Evolutionary conservation across 2,797 vertebrate species (phyloP).

Genomic region (Adrianichthys oophorus): DNA sequence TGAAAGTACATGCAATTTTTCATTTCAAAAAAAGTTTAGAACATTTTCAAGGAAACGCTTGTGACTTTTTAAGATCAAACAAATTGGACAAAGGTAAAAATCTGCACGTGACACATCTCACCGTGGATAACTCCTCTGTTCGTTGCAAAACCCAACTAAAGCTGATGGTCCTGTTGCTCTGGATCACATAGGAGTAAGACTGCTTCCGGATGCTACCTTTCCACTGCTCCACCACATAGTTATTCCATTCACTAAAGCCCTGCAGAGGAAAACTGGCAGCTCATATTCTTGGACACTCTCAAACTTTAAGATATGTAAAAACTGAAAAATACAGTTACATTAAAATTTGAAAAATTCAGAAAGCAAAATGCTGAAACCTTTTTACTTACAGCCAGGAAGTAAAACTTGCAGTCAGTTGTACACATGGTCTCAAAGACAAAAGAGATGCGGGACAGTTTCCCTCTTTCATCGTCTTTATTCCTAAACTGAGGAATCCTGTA

Average conservation of each 20-base stretch:
- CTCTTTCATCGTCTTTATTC: constrained; percentile 74
- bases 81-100: too few relatives aligned
- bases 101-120: constrained; percentile 32
- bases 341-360: background rate
- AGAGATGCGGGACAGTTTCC: constrained; percentile 85
- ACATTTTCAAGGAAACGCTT: too few relatives aligned
- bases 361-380: background rate
- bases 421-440: constrained; percentile 93
- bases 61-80: too few relatives aligned
- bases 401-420: constrained; percentile 84
- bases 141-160: constrained; percentile 96
- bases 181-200: constrained; percentile 89
- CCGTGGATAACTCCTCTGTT: constrained; percentile 56
- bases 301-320: background rate
- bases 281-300: background rate
- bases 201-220: constrained; percentile 84
- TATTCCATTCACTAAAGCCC: constrained; percentile 85
- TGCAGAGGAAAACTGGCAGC: constrained; percentile 43
- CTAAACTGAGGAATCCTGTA: constrained; percentile 79
- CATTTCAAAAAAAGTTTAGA: too few relatives aligned
- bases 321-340: background rate
- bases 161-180: constrained; percentile 83
- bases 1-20: too few relatives aligned
- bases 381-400: constrained; percentile 87
- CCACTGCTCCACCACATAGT: constrained; percentile 87